Percentiles rank a stretch among this genome's conserved stretches.
Evolutionary conservation across 2,113 vertebrate species (phyloP).

Genomic region (Myrmophylax atrothorax): DNA sequence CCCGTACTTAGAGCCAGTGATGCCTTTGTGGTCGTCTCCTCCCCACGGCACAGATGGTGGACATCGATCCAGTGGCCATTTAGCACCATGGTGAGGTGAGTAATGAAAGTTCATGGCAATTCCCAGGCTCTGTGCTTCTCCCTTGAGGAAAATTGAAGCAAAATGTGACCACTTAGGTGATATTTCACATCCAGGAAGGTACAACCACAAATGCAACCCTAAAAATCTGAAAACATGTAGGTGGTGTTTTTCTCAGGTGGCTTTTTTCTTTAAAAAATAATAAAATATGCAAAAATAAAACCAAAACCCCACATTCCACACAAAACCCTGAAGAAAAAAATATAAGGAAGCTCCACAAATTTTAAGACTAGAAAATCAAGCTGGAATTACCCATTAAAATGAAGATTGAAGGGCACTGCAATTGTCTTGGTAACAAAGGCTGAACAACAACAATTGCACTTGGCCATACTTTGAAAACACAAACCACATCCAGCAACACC

Average conservation of each 20-base stretch:
- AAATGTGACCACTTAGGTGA: neutral
- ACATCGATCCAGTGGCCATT: neutral
- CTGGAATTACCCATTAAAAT: too few relatives aligned
- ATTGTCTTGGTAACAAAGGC: too few relatives aligned
- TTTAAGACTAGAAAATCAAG: too few relatives aligned
- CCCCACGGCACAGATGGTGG: neutral
- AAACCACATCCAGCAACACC: too few relatives aligned
- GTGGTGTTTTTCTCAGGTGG: neutral
- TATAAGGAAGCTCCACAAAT: too few relatives aligned
- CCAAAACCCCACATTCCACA: too few relatives aligned
- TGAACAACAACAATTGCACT: too few relatives aligned
- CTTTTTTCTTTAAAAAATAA: neutral
- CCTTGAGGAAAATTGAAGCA: conserved; percentile 23
- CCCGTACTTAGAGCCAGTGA: neutral
- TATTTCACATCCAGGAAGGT: neutral
- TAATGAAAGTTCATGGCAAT: neutral
- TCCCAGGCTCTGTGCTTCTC: conserved; percentile 5
- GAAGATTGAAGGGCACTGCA: too few relatives aligned
- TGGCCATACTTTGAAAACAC: too few relatives aligned
- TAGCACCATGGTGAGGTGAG: neutral
- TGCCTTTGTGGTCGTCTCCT: neutral
- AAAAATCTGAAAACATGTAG: neutral
- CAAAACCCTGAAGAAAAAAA: too few relatives aligned
- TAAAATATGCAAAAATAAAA: neutral
- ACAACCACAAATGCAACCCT: neutral